Percentiles rank a stretch among this genome's conserved stretches.
Evolutionary conservation across 2,888 invertebrate genomes (phyloP).

Genomic region (Pollenia amentaria): DNA sequence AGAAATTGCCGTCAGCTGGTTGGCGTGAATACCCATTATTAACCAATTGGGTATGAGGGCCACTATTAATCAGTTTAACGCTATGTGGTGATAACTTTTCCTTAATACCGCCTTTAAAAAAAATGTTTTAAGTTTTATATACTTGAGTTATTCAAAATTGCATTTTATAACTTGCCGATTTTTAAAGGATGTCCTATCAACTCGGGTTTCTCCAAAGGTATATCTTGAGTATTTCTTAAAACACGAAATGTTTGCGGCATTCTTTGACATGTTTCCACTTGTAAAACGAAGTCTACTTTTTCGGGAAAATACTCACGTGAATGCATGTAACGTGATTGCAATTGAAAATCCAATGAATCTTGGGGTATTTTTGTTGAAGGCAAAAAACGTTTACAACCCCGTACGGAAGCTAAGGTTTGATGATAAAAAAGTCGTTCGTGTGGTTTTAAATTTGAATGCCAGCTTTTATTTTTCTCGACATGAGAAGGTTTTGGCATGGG

Average conservation of each 20-base stretch:
- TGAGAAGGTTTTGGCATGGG: constrained; percentile 81
- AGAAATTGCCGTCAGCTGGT: constrained; percentile 90
- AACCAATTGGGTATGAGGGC: constrained; percentile 91
- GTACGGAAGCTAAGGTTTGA: constrained; percentile 86
- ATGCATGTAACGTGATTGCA: constrained; percentile 89
- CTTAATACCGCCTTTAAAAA: constrained; percentile 86
- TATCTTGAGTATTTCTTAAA: constrained; percentile 86
- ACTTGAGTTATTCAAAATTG: not conserved
- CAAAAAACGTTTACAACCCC: constrained; percentile 84
- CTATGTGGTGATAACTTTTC: constrained; percentile 89
- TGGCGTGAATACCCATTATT: constrained; percentile 93
- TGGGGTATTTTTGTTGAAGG: constrained; percentile 85
- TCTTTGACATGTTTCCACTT: constrained; percentile 87
- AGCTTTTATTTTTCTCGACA: constrained; percentile 74
- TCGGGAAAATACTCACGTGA: constrained; percentile 88
- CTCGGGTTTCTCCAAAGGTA: constrained; percentile 82
- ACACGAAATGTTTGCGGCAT: constrained; percentile 87
- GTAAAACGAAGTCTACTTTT: constrained; percentile 87
- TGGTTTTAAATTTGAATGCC: constrained; percentile 83
- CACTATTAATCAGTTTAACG: constrained; percentile 92
- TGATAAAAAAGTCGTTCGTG: constrained; percentile 85
- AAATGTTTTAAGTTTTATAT: not conserved
- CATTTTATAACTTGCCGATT: constrained; percentile 78
- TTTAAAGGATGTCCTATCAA: constrained; percentile 85
- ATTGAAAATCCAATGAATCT: constrained; percentile 89